Evolutionary conservation across 2,113 vertebrate genomes (phyloP), one percentile per base, ranked within the genome.

Genomic region (Ploceus nigricollis): DNA sequence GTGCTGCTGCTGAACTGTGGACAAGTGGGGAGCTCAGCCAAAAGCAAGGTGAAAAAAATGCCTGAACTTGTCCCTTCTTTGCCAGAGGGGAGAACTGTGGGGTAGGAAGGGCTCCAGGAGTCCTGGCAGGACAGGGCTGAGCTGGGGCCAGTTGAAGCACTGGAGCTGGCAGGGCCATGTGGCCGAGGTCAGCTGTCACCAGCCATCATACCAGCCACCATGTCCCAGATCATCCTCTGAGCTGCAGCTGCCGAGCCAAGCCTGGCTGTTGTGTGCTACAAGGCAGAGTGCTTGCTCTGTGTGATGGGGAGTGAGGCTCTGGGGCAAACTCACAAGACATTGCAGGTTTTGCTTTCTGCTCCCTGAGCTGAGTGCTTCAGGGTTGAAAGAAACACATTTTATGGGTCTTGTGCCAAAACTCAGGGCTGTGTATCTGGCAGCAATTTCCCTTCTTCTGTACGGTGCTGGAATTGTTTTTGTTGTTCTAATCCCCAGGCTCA

Each of bases 301-400:
- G 35, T 2, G 0, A 4, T 0, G 12, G 31, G 35, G 30, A 54
- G 8, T 6, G 6, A 42, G 48, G 73, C 33, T 3, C 3, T 7
- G 7, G 40, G 33, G 9, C 19, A 9, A 50, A 15, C 11, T 6
- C 13, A 15, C 48, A n/a, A 13, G 35, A 4, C 30, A 25, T 0
- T 4, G 17, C 28, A 15, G 56, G 30, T 51, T 82, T 33, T 65
- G 27, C 65, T 71, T 19, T 4, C 20, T 21, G 45, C n/a, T 31
- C 22, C 27, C 24, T n/a, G 47, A 70, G 73, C 56, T 18, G 31
- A 14, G 14, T 6, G 20, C 25, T 63, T 70, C 35, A 17, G 24
- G 9, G 4, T 23, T 82, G 57, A 78, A 68, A 47, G 14, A 82
- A 72, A 68, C 3, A 11, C 4, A 1, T 48, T 87, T 71, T 40